These are phyloP conservation scores for Dicerorhinus sumatrensis DNA, from an alignment of 2,113 vertebrate genomes.

Conservation along the genomic window DNA sequence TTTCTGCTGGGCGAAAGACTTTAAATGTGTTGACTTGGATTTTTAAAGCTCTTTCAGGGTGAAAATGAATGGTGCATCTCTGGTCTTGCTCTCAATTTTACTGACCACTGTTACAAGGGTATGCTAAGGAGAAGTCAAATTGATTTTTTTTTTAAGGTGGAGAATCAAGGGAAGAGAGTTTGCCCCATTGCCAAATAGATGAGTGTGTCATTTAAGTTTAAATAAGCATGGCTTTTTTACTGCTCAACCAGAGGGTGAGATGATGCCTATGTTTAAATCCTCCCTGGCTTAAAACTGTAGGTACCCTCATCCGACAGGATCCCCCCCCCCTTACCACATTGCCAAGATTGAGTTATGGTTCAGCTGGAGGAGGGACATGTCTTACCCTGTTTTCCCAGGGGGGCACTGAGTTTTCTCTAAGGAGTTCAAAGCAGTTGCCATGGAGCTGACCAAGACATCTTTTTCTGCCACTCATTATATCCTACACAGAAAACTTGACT, in stretches of 20 bases:
- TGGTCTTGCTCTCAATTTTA: neutral
- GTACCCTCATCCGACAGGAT: neutral
- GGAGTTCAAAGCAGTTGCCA: constrained; percentile 19
- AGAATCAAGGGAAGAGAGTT: constrained; percentile 46
- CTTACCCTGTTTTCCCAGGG: neutral
- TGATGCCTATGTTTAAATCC: constrained; percentile 51
- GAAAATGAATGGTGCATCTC: neutral
- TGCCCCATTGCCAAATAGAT: constrained; percentile 14
- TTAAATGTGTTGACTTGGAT: constrained; percentile 9
- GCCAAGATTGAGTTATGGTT: constrained; percentile 1
- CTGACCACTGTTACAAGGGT: neutral
- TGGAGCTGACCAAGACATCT: neutral
- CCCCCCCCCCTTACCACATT: neutral
- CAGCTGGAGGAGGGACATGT: neutral
- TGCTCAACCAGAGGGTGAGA: constrained; percentile 57
- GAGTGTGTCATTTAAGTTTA: constrained; percentile 46
- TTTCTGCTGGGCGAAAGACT: neutral
- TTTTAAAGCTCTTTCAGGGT: neutral
- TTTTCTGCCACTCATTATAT: neutral
- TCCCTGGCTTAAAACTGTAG: constrained; percentile 46
- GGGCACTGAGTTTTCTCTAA: neutral
- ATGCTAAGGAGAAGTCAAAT: neutral
- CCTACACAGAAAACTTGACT: constrained; percentile 1
- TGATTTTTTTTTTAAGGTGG: constrained; percentile 50
- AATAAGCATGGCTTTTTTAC: constrained; percentile 42